Base-by-base conservation (phyloP, 2,888 invertebrate genomes). In the Sericinus montela region DNA sequence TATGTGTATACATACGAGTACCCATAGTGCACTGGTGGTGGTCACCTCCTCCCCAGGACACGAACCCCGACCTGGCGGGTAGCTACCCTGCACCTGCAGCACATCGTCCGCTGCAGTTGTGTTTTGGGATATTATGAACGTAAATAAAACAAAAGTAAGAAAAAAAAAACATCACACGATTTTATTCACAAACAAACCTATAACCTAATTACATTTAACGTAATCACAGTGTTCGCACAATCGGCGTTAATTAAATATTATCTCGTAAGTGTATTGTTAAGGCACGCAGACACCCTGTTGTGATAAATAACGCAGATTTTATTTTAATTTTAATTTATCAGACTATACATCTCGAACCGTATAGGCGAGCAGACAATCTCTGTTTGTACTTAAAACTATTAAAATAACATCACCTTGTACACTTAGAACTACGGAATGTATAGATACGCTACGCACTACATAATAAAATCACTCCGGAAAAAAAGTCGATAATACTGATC, bases 401-500 rank as follows among this genome's bases (percentile, higher is more conserved):
- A 69, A 63, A 58, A 53, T 49, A 63, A 71, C 69, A 67, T 72
- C 70, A 74, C 72, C 70, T 63, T 63, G 62, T 67, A 65, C 59
- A 64, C 59, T 55, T 61, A 62, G 5, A 54, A 52, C 62, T 69
- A 65, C 59, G 75, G 75, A 75, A 75, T 75, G 75, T 69, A 19
- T 32, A n/a, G 55, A 52, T 52, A 60, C 54, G 52, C 51, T 32
- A 42, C 36, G 57, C n/a, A 45, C 53, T 57, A 55, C 51, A 56
- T 51, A 58, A 51, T 51, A 52, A 57, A 59, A 47, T 59, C 58
- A 62, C 60, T 50, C 59, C n/a, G n/a, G n/a, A n/a, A n/a, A 45
- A 62, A 61, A 57, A 58, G n/a, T 56, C 63, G 69, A 69, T 79
- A 82, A 82, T 82, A 82, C 81, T 82, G 81, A 81, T 81, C 72